phyloP scores from a whole-genome alignment of 2,888 invertebrate genomes.

The Beris morrisii region DNA sequence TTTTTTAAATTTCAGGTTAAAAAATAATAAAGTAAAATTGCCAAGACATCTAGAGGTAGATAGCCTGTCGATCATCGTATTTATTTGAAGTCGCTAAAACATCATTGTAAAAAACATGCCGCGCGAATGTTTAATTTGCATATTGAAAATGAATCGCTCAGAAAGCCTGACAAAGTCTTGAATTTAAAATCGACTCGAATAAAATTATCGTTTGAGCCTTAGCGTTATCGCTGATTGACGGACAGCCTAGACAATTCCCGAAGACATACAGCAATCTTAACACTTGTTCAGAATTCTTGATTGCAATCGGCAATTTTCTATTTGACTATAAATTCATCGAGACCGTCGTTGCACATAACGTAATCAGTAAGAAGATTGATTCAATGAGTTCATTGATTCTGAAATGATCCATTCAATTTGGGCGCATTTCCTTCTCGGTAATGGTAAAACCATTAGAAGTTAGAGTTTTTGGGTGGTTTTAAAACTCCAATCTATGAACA shows the following conservation, averaged over 20 bases:
- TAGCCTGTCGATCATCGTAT: too few species aligned
- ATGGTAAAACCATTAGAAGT: neutral
- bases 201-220: neutral
- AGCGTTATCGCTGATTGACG: neutral
- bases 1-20: too few species aligned
- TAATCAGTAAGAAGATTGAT: neutral
- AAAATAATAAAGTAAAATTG: too few species aligned
- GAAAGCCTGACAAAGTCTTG: neutral
- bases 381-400: neutral
- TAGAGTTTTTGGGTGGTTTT: neutral
- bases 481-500: neutral
- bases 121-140: neutral
- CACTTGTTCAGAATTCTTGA: neutral
- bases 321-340: neutral
- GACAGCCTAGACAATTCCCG: constrained; percentile 1
- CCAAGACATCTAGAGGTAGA: too few species aligned
- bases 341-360: neutral
- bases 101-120: constrained; percentile 40
- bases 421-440: too few species aligned
- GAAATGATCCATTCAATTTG: neutral
- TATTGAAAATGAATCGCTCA: neutral
- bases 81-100: too few species aligned
- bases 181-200: constrained; percentile 5
- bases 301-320: neutral
- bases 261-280: constrained; percentile 3